A percentile compares a stretch with the other conserved stretches of the same genome.
Conservation (phyloP, 2,888 invertebrate genomes). For the Ommatoiulus sabulosus region DNA sequence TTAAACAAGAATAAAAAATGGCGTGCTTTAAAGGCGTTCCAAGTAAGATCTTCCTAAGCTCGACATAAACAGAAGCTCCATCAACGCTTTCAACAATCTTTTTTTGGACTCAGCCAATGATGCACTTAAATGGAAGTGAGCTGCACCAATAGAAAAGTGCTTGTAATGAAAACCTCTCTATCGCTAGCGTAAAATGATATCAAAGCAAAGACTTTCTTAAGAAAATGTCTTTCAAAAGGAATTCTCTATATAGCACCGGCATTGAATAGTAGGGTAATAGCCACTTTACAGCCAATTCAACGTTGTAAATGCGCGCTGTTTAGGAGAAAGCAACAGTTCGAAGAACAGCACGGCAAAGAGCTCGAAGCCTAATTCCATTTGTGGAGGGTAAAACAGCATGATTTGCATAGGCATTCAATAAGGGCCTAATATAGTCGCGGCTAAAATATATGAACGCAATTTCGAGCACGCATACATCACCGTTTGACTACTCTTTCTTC, state of each 20-base stretch:
- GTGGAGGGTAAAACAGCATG: background rate
- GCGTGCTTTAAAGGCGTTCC: background rate
- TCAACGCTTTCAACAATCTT: constrained; percentile 25
- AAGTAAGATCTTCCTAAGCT: background rate
- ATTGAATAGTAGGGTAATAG: background rate
- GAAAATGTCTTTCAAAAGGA: background rate
- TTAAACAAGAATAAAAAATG: background rate
- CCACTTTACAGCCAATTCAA: constrained; percentile 32
- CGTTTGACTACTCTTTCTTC: too few species aligned
- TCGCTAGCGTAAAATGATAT: background rate
- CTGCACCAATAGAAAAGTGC: background rate
- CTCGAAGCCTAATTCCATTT: background rate
- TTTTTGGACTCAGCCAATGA: background rate
- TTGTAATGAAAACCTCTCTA: background rate
- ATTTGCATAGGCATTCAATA: background rate
- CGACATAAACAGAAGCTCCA: constrained; percentile 19
- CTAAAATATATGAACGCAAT: background rate
- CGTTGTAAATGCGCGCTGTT: background rate
- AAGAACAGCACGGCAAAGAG: background rate
- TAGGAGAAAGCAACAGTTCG: background rate
- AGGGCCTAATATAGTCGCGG: background rate
- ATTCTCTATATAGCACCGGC: background rate
- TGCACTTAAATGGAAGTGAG: background rate
- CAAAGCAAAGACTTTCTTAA: background rate
- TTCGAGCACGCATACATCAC: background rate